Evolutionary conservation across 2,797 vertebrate genomes (phyloP), one percentile per base, ranked within the genome.

Genomic region (Sebastes hopkinsi): DNA sequence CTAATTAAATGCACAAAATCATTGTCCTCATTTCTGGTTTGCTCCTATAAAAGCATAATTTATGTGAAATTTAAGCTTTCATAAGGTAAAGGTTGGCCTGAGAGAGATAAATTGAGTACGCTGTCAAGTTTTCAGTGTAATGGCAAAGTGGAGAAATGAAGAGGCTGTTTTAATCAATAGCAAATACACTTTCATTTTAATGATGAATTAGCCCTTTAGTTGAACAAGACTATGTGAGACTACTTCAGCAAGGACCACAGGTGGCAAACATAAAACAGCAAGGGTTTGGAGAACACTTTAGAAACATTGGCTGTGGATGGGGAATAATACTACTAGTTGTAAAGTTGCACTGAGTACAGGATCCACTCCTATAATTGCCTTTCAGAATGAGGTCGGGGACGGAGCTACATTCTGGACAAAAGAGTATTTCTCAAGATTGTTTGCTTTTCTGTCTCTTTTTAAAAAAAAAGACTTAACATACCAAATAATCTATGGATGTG

Each of bases 1-100:
- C 62, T 84, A 77, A 88, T 92, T 83, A 86, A 79, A 87, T 69
- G 64, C 65, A 86, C 34, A 42, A 65, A 80, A 81, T 78, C 25
- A 61, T 27, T 77, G 52, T 74, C 72, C 62, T 65, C 20, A 23
- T 62, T 58, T 64, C 27, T 61, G 55, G 11, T 30, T 30, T 42
- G 66, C 8, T 55, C 52, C 61, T 9, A 20, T 20, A 20, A 2
- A 72, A 66, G 32, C 12, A 23, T 72, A 34, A 68, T 69, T 70
- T 58, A 77, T 61, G 65, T 27, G 46, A 58, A 69, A 61, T 64
- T 2, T 8, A 10, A 5, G 61, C 50, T 12, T 60, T 68, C 20
- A 25, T 20, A 80, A 83, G 50, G 75, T 73, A 36, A 59, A 61
- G 34, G 74, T 81, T 18, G 8, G 6, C 23, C 34, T 13, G 20